A percentile compares a stretch with the other conserved stretches of the same genome.
Conservation (phyloP, 2,113 vertebrate genomes). For the Eptesicus fuscus region DNA sequence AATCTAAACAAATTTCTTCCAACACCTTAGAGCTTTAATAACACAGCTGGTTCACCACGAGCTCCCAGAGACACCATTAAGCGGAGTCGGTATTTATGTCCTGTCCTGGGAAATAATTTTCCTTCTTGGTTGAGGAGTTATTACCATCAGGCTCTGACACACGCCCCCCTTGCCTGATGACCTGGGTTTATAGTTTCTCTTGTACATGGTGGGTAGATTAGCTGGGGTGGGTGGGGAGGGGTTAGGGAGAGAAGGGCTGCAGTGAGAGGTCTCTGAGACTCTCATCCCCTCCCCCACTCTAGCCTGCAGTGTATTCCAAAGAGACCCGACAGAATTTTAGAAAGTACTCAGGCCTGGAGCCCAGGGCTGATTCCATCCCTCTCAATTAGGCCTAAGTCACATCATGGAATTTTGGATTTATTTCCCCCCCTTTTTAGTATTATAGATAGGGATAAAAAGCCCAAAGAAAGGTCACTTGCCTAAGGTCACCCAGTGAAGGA, state of each 20-base stretch:
- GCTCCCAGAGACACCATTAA: constrained; percentile 28
- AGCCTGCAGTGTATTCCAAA: not conserved
- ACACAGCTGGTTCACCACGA: constrained; percentile 40
- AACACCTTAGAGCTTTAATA: not conserved
- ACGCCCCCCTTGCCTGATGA: not conserved
- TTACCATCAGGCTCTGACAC: not conserved
- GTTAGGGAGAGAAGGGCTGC: not conserved
- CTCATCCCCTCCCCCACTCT: not conserved
- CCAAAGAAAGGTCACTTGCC: not conserved
- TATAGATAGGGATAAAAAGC: not conserved
- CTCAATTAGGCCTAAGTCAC: not conserved
- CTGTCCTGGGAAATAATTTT: constrained; percentile 6
- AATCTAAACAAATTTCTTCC: constrained; percentile 36
- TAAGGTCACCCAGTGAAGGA: not conserved
- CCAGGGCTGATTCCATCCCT: not conserved
- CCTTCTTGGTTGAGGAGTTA: not conserved
- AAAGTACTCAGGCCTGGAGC: not conserved
- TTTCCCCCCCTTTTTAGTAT: not conserved
- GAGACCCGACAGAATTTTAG: not conserved
- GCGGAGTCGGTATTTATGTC: constrained; percentile 39
- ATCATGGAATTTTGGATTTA: not conserved
- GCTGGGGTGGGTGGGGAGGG: not conserved
- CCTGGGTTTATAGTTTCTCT: not conserved
- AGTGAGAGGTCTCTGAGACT: not conserved
- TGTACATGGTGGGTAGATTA: not conserved